Evolutionary conservation across 2,888 invertebrate species (phyloP), one percentile per base, ranked within the genome.

Genomic region (Amiota communis): DNA sequence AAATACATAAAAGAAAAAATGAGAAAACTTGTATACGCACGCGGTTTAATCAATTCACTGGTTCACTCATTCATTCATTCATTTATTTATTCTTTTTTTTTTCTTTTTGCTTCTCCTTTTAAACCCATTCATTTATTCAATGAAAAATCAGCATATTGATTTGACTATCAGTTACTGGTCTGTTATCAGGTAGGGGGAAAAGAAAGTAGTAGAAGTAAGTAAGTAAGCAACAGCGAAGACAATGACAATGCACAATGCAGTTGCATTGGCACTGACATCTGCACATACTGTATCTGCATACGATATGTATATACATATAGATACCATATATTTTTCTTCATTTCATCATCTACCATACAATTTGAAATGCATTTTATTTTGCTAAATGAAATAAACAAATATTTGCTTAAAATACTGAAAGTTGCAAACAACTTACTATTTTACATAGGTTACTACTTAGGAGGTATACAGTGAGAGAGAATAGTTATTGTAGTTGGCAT

Each of bases 131-230:
- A 47, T 48, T 47, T 15, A 65, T 48, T 46, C 65, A 65, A 9
- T 47, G 47, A 10, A 9, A 65, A 46, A 65, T 65, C 65, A 48
- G 65, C 65, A 65, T 65, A 65, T 65, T 65, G 65, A 65, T 49
- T 65, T 65, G 65, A 47, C 65, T 65, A 65, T 65, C 65, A 65
- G 65, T 65, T 65, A 47, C 65, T 17, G 48, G 65, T 49, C 36
- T 36, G 36, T n/a, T n/a, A n/a, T n/a, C n/a, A 6, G 36, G 6
- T 36, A 36, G 6, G 36, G 36, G 36, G 6, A 36, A 2, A 36
- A 36, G 36, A 36, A 36, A 36, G 36, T 36, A 36, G 6, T 36
- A 36, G 36, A 36, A 36, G 6, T 36, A 36, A 36, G 36, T 36
- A 36, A n/a, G n/a, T n/a, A n/a, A 23, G 17, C 57, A 57, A 57